phyloP scores from a whole-genome alignment of 1,140 invertebrate genomes.

The Delia radicum region DNA sequence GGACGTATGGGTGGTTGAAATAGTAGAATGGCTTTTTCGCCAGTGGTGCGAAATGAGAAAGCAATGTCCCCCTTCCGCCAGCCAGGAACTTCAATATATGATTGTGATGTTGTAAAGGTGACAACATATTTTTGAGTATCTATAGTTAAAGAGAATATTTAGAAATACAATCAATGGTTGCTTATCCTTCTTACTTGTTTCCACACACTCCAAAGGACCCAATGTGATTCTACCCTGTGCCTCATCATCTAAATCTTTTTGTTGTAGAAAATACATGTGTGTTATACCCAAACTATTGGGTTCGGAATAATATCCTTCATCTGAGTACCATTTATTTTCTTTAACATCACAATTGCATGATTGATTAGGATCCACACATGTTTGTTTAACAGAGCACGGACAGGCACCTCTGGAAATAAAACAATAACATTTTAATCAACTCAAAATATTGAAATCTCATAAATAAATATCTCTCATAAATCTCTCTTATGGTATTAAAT shows the following conservation, averaged over 20 bases:
- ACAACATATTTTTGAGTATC: slow-evolving; percentile 91
- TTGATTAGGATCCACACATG: slow-evolving; percentile 75
- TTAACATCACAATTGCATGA: slow-evolving; percentile 86
- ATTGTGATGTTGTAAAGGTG: slow-evolving; percentile 88
- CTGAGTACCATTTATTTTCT: slow-evolving; percentile 82
- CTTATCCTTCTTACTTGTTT: slow-evolving; percentile 92
- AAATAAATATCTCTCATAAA: no score
- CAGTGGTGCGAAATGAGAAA: slow-evolving; percentile 89
- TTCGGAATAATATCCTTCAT: slow-evolving; percentile 80
- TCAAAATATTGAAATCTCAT: no score
- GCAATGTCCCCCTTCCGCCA: slow-evolving; percentile 90
- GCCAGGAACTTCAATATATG: slow-evolving; percentile 87
- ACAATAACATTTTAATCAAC: no score
- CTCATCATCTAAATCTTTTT: slow-evolving; percentile 76
- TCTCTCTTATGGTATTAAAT: no score
- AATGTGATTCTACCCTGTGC: slow-evolving; percentile 83
- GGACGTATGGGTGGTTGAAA: slow-evolving; percentile 86
- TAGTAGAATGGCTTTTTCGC: slow-evolving; percentile 82
- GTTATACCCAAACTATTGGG: slow-evolving; percentile 83
- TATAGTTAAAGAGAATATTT: slow-evolving; percentile 56
- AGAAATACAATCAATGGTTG: no score
- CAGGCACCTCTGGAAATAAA: slow-evolving; percentile 63
- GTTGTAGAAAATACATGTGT: slow-evolving; percentile 86
- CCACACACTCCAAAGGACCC: slow-evolving; percentile 88
- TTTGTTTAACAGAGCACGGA: slow-evolving; percentile 70